phyloP scores from a whole-genome alignment of 1,140 invertebrate genomes.

The Neotoxoptera formosana region DNA sequence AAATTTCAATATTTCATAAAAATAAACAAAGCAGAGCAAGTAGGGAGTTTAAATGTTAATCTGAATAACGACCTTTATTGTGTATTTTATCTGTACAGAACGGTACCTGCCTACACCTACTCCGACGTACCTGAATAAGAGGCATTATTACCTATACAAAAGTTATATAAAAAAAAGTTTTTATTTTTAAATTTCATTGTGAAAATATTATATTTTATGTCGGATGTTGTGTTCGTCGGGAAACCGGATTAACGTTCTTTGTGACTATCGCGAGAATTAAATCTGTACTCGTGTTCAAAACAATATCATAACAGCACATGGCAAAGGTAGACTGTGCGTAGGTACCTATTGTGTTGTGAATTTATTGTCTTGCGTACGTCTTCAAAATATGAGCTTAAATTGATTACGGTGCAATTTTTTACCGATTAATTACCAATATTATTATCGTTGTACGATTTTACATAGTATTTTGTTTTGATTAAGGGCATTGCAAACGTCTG shows the following conservation, averaged over 20 bases:
- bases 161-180: neutral
- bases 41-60: neutral
- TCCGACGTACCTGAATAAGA: neutral
- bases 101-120: neutral
- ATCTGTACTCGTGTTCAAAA: neutral
- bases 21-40: neutral
- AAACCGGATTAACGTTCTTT: neutral
- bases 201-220: neutral
- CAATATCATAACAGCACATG: neutral
- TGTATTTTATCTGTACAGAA: neutral
- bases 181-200: neutral
- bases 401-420: neutral
- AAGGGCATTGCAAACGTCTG: too few relatives aligned
- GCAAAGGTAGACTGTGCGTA: neutral
- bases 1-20: neutral
- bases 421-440: neutral
- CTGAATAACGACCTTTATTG: neutral
- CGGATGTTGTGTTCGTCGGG: neutral
- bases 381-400: neutral
- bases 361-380: neutral
- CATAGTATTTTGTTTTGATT: neutral
- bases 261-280: neutral
- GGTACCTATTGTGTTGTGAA: neutral
- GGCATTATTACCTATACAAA: conserved; percentile 16
- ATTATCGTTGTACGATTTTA: neutral